These are phyloP conservation scores for Cirrhinus molitorella DNA, from an alignment of 2,797 vertebrate species.

Conservation along the genomic window DNA sequence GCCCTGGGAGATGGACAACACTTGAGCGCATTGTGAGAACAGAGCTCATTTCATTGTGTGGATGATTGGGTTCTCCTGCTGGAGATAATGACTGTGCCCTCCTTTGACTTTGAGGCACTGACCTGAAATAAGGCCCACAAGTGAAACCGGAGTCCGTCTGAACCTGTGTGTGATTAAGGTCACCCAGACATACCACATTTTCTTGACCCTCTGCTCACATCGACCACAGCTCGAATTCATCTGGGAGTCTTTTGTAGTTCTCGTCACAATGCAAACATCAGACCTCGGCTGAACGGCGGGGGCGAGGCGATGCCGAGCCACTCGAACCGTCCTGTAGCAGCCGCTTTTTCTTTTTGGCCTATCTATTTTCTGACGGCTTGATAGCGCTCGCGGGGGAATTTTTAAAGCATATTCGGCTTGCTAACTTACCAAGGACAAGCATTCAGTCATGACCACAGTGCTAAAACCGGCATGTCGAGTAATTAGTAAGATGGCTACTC, in stretches of 20 bases:
- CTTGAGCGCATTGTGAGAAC: constrained; percentile 78
- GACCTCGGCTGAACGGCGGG: constrained; percentile 42
- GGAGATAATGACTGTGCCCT: constrained; percentile 84
- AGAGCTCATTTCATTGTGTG: constrained; percentile 83
- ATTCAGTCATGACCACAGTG: constrained; percentile 53
- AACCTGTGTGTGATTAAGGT: constrained; percentile 86
- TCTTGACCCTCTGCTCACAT: constrained; percentile 77
- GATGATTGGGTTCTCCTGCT: constrained; percentile 83
- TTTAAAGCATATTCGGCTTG: constrained; percentile 38
- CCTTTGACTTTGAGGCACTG: constrained; percentile 85
- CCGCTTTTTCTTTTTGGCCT: constrained; percentile 53
- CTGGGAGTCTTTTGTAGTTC: constrained; percentile 72
- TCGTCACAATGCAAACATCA: constrained; percentile 71
- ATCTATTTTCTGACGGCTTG: constrained; percentile 37
- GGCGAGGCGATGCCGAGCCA: constrained; percentile 67
- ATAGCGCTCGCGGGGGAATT: constrained; percentile 16
- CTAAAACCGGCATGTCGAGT: constrained; percentile 54
- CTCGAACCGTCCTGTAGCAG: constrained; percentile 35
- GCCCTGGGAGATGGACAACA: constrained; percentile 80
- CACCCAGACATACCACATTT: constrained; percentile 78
- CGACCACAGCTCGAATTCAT: constrained; percentile 71
- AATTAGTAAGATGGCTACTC: constrained; percentile 58
- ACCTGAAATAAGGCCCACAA: constrained; percentile 83
- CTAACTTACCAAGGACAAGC: constrained; percentile 54
- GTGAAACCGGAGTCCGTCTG: constrained; percentile 81